phyloP scores from a whole-genome alignment of 2,888 invertebrate genomes.

The Campoletis raptor region DNA sequence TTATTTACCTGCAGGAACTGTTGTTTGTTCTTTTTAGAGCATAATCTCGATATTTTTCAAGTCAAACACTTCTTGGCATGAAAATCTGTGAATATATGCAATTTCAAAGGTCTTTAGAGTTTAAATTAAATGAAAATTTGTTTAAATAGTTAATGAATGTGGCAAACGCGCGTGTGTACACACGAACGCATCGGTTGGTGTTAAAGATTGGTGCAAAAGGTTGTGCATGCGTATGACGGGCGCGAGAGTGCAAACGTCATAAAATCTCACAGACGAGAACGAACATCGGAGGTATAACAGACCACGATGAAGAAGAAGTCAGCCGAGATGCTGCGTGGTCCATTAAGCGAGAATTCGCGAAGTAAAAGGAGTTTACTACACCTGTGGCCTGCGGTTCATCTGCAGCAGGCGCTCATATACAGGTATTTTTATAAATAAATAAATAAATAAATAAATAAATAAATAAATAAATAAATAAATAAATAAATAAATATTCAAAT shows the following conservation, averaged over 20 bases:
- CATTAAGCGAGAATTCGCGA: slow-evolving; percentile 77
- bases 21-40: background rate
- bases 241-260: slow-evolving; percentile 59
- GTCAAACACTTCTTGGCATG: background rate
- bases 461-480: slow-evolving; percentile 36
- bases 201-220: background rate
- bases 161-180: background rate
- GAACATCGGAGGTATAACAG: slow-evolving; percentile 28
- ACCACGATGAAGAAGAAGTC: slow-evolving; percentile 51
- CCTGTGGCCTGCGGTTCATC: slow-evolving; percentile 79
- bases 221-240: slow-evolving; percentile 38
- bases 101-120: too few relatives aligned
- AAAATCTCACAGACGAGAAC: slow-evolving; percentile 51
- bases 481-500: slow-evolving; percentile 37
- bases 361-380: slow-evolving; percentile 80
- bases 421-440: background rate
- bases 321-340: slow-evolving; percentile 71
- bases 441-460: slow-evolving; percentile 36
- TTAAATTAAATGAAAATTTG: background rate
- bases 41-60: background rate
- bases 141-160: background rate
- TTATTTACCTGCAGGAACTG: background rate
- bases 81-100: background rate
- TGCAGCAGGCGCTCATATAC: slow-evolving; percentile 40
- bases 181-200: background rate